These are phyloP conservation scores for Promerops cafer DNA, from an alignment of 2,113 vertebrate genomes.

Conservation along the genomic window DNA sequence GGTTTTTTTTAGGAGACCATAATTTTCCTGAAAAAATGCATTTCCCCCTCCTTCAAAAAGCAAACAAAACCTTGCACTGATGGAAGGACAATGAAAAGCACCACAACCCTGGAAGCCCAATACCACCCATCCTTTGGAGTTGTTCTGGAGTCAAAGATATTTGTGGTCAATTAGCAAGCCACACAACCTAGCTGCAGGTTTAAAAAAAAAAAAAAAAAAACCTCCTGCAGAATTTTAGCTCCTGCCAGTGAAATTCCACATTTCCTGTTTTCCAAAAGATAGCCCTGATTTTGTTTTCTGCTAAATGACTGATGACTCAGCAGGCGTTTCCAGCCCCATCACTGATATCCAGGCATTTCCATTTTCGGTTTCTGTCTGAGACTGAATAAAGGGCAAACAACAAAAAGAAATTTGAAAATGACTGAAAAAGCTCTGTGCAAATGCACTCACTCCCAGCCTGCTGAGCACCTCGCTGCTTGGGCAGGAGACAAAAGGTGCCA, in stretches of 20 bases:
- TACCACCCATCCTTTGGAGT: not conserved
- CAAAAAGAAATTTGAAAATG: not conserved
- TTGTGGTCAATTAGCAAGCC: not conserved
- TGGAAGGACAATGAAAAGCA: not conserved
- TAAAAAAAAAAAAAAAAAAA: not conserved
- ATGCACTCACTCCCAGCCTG: not conserved
- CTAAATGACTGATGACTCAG: not conserved
- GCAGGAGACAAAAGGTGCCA: not conserved
- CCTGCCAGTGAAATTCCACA: not conserved
- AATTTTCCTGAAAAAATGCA: not conserved
- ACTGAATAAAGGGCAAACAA: not conserved
- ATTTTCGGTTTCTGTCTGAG: not conserved
- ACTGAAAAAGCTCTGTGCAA: not conserved
- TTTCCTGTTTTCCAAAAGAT: slow-evolving; percentile 18
- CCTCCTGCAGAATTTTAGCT: not conserved
- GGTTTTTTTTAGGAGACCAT: not conserved
- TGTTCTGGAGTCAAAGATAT: not conserved
- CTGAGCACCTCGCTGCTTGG: not conserved
- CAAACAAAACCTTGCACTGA: not conserved
- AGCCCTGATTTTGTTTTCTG: not conserved
- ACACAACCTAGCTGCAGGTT: not conserved
- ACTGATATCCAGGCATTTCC: not conserved
- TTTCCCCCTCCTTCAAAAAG: not conserved
- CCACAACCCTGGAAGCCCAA: not conserved
- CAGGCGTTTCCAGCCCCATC: not conserved